Evolutionary conservation across 2,113 vertebrate species (phyloP), one percentile per base, ranked within the genome.

Genomic region (Pelobates fuscus): DNA sequence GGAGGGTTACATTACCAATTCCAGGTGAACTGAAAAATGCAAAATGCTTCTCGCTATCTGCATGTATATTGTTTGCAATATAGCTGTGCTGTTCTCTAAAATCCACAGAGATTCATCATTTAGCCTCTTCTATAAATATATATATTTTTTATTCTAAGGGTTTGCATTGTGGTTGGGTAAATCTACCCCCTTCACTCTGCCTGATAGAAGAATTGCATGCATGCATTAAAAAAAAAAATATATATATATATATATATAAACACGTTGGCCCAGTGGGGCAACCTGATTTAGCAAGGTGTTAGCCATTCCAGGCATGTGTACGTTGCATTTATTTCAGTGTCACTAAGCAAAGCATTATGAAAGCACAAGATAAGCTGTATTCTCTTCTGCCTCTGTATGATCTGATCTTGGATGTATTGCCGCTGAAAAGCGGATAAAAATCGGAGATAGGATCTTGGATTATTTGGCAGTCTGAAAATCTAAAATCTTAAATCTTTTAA

Each of bases 1-100:
- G 80, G 75, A 85, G 86, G 77, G 71, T 82, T 85, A 71, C 61
- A 65, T 20, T 18, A n/a, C 46, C 26, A 83, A 77, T 82, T 84
- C 82, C 86, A 82, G 87, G 84, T 85, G 82, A 79, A 70, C 67
- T 37, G 1, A 83, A 84, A 83, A 77, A 78, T 37, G n/a, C n/a
- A 82, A 79, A 80, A 84, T 76, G 64, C 43, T 79, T 78, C 78
- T 81, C 81, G 85, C 80, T 80, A 76, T 15, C 41, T 10, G 81
- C 76, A 79, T 86, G 84, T 63, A 82, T 85, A 82, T 12, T n/a
- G 26, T 68, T 18, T 41, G 43, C 44, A 12, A n/a, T n/a, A n/a
- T n/a, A n/a, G n/a, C n/a, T n/a, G n/a, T n/a, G n/a, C n/a, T n/a
- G n/a, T n/a, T n/a, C n/a, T n/a, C n/a, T n/a, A n/a, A n/a, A n/a